Evolutionary conservation across 2,113 vertebrate genomes (phyloP).

Genomic region (Daubentonia madagascariensis): DNA sequence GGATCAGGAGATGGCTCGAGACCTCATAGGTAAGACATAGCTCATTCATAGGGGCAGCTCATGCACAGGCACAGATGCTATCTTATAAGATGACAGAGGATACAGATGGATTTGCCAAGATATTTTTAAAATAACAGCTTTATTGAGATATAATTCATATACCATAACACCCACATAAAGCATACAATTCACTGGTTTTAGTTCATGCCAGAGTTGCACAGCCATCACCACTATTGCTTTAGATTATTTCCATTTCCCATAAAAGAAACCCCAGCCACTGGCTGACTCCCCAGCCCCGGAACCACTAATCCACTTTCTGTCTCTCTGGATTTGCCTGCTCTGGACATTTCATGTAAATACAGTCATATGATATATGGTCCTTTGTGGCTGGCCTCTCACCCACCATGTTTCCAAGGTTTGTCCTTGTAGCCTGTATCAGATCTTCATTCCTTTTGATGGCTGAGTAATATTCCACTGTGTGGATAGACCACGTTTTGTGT

Average conservation of each 20-base stretch:
- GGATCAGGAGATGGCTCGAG: conserved; percentile 98
- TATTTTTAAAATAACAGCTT: neutral
- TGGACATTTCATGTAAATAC: neutral
- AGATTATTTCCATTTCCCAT: neutral
- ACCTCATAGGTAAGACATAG: conserved; percentile 90
- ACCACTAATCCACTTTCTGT: neutral
- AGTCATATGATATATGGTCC: fast-evolving
- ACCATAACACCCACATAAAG: fast-evolving
- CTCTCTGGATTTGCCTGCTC: neutral
- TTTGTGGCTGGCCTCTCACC: neutral
- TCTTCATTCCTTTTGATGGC: neutral
- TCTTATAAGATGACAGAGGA: neutral
- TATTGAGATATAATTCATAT: neutral
- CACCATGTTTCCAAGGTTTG: neutral
- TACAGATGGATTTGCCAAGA: neutral
- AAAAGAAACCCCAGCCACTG: neutral
- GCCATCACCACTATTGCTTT: fast-evolving
- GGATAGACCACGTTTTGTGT: neutral
- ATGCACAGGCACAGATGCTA: fast-evolving
- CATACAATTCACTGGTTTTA: fast-evolving
- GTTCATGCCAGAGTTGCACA: no score
- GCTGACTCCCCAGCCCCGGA: no score
- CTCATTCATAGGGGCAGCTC: fast-evolving
- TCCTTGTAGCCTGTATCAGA: neutral
- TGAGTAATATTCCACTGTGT: neutral